Conservation (phyloP, 2,113 vertebrate genomes). For the Grammatotria lemairii region DNA sequence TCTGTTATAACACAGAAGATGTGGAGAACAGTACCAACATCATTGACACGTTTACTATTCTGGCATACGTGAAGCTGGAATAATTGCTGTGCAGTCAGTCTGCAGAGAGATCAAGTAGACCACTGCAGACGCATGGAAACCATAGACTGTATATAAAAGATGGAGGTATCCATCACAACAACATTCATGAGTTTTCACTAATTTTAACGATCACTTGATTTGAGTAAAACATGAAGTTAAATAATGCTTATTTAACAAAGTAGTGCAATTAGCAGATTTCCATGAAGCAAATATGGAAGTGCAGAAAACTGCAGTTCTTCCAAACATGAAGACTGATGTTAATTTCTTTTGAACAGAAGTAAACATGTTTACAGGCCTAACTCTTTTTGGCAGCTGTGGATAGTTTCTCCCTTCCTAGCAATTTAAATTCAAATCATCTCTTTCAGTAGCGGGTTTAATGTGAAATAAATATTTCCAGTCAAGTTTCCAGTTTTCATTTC, state of each 20-base stretch:
- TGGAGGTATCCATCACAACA: accelerated
- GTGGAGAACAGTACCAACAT: neutral
- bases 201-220: neutral
- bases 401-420: neutral
- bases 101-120: neutral
- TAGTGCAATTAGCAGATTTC: neutral
- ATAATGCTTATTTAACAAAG: neutral
- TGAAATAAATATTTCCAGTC: neutral
- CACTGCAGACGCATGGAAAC: neutral
- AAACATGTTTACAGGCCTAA: neutral
- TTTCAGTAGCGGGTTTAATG: neutral
- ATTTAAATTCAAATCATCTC: neutral
- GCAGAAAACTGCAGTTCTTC: neutral
- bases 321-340: neutral
- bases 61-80: neutral
- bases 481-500: neutral
- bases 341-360: neutral
- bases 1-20: neutral
- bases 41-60: accelerated
- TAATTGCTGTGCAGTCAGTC: accelerated
- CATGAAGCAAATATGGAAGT: neutral
- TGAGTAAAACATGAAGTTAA: neutral
- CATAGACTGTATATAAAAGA: neutral
- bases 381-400: neutral
- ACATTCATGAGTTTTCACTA: accelerated